Base-by-base conservation (phyloP, 1,140 invertebrate genomes). In the Drosophila fuyamai region DNA sequence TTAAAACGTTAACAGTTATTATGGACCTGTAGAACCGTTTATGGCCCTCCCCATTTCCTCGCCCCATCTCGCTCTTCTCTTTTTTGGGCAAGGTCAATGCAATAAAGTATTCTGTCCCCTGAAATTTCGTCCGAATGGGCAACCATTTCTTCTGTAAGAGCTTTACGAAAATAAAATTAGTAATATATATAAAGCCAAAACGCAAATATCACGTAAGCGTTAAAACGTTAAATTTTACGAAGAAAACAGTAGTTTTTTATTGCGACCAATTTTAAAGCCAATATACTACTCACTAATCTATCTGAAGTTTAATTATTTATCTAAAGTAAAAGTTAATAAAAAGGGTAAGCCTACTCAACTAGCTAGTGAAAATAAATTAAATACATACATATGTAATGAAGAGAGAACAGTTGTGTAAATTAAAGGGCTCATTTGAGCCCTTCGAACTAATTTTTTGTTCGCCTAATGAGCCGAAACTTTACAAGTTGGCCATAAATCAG, bases 11-110 rank as follows among this genome's bases (percentile, higher is more conserved):
- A 53, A 59, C 70, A 72, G 68, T 73, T 73, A 72, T 75, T 56
- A 60, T 50, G 56, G 55, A 16, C 44, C 55, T 43, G 16, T 32
- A 29, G 18, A 58, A 48, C 14, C 38, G 29, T 41, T 58, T 59
- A 73, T 85, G 80, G 68, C 50, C 12, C 70, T 70, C 47, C 71
- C 48, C 53, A 70, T 59, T 75, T 66, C 73, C 61, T 66, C 51
- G 40, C 35, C 41, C 55, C 73, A 59, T 60, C 48, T 48, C 38
- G 72, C 50, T 76, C 40, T 10, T 12, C 35, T 76, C 57, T 74
- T 68, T 81, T 86, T 85, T 85, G 74, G 81, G 65, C 81, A 86
- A 85, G 81, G 81, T 86, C 82, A 86, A 85, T 86, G 82, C 62
- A 81, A 85, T 86, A 66, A 75, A 81, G 59, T 46, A 36, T 76